Conservation (phyloP, 2,888 invertebrate genomes). For the Phyllotreta cruciferae region DNA sequence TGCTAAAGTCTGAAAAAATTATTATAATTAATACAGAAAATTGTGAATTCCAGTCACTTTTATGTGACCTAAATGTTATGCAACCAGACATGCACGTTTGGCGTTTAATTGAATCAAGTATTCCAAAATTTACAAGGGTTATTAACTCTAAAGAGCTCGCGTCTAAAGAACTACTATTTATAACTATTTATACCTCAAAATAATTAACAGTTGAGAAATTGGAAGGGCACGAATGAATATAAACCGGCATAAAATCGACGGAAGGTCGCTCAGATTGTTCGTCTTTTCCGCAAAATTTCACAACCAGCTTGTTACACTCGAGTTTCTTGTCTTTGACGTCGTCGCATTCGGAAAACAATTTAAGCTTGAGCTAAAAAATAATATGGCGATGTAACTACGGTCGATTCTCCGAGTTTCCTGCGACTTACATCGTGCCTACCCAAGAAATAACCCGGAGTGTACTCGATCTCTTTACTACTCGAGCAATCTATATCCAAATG, state of each 20-base stretch:
- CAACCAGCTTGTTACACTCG: constrained; percentile 65
- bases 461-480: constrained; percentile 54
- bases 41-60: too few relatives aligned
- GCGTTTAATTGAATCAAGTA: too few relatives aligned
- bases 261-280: constrained; percentile 67
- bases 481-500: constrained; percentile 73
- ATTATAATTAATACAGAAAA: too few relatives aligned
- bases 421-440: constrained; percentile 79
- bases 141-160: too few relatives aligned
- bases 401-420: not conserved
- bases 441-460: constrained; percentile 76
- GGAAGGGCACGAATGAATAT: constrained; percentile 82
- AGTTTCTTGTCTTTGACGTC: constrained; percentile 61
- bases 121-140: too few relatives aligned
- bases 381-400: constrained; percentile 4
- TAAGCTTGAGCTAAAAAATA: constrained; percentile 71
- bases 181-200: too few relatives aligned
- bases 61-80: too few relatives aligned
- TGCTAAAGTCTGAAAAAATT: constrained; percentile 68
- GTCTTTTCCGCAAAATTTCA: constrained; percentile 76
- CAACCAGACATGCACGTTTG: too few relatives aligned
- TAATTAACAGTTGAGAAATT: constrained; percentile 86
- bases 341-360: constrained; percentile 68
- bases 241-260: constrained; percentile 71
- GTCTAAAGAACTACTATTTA: too few relatives aligned